These are phyloP conservation scores for Eledone cirrhosa DNA, from an alignment of 2,888 invertebrate species.

Conservation along the genomic window DNA sequence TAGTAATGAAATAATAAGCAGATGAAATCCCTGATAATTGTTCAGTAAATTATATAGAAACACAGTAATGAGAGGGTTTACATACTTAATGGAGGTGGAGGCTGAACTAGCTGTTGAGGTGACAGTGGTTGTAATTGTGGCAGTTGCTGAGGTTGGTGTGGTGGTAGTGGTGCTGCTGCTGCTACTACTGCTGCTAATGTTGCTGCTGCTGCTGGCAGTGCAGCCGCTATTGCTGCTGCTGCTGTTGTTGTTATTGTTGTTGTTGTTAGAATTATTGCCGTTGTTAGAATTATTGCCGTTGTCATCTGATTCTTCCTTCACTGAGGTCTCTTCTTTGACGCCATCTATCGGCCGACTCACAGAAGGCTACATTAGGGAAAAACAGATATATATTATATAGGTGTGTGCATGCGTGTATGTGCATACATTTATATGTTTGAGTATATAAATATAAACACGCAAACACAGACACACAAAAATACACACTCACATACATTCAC, in stretches of 20 bases:
- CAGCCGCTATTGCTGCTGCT: not conserved
- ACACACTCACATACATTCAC: no score
- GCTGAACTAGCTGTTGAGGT: not conserved
- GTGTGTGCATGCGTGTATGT: no score
- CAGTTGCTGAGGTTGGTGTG: slow-evolving; percentile 24
- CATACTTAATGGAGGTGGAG: not conserved
- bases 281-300: not conserved
- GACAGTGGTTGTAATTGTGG: slow-evolving; percentile 7
- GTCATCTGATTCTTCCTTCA: slow-evolving; percentile 10
- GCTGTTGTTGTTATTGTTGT: not conserved
- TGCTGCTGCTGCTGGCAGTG: not conserved
- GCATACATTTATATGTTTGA: no score
- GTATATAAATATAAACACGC: no score
- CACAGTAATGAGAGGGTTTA: not conserved
- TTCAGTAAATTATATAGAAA: no score
- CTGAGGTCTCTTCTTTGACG: slow-evolving; percentile 12
- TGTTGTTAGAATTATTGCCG: not conserved
- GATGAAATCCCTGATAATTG: no score
- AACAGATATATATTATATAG: not conserved
- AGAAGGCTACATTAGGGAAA: not conserved
- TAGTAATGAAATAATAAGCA: no score
- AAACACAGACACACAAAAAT: no score
- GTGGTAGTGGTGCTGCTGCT: slow-evolving; percentile 13
- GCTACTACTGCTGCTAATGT: slow-evolving; percentile 12
- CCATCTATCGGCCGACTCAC: slow-evolving; percentile 10